Base-by-base conservation (phyloP, 2,113 vertebrate species). In the Dicrurus megarhynchus region DNA sequence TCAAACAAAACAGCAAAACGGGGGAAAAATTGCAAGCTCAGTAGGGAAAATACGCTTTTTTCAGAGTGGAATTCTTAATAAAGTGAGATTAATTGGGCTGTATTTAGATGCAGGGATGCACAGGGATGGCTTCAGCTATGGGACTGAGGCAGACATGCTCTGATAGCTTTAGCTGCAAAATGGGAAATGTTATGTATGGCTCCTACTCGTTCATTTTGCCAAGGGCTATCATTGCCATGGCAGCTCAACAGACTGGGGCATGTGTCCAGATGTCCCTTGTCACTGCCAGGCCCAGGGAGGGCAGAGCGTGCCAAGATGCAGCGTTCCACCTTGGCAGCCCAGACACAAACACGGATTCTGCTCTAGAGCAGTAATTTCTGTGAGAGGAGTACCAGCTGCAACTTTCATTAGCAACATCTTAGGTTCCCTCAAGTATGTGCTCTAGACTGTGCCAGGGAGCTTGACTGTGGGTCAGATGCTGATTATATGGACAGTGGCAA, bases 61-160 rank as follows among this genome's bases (percentile, higher is more conserved):
- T 70, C 53, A n/a, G 63, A 59, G 49, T 8, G 68, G 28, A 63
- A 64, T 88, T 84, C 68, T 70, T 78, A 86, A 83, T 84, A 85
- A 92, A 94, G 49, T 84, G 76, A 93, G 80, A 95, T 94, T 90
- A 93, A 90, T 89, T 91, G 77, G 90, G 21, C 70, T 84, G 61
- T 68, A 56, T 55, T 89, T 68, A 78, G 60, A 87, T 59, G 50
- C 89, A 75, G 60, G 20, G 52, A 84, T 84, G 77, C 60, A 47
- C 3, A 1, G 47, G 52, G 60, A 63, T 68, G 47, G 24, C 49
- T 93, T 71, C 74, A 82, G 87, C 81, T 26, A 22, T 0, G 22
- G 87, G 77, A 41, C 47, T 84, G 42, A 26, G 33, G 39, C 56
- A 91, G 95, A 81, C 87, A 71, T 55, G 81, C 87, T 94, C 89